Percentiles rank a stretch among this genome's conserved stretches.
Conservation (phyloP, 1,140 invertebrate genomes). For the Neodiprion lecontei region DNA sequence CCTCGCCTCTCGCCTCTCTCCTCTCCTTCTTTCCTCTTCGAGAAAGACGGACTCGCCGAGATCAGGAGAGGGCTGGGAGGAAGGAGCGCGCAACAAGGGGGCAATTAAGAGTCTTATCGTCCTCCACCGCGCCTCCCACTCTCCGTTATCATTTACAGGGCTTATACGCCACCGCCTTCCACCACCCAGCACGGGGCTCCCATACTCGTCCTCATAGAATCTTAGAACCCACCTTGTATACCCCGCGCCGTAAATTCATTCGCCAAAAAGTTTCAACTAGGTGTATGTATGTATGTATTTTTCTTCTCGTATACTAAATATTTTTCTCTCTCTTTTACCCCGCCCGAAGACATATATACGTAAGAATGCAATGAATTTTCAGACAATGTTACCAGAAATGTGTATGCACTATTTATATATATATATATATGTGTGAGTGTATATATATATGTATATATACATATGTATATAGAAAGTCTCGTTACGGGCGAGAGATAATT, state of each 20-base stretch:
- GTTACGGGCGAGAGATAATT: background rate
- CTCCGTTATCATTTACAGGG: slow-evolving; percentile 46
- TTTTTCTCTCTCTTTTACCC: no score
- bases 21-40: no score
- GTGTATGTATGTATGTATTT: background rate
- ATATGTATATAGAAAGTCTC: background rate
- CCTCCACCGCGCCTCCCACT: slow-evolving; percentile 34
- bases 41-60: no score
- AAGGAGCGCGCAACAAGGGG: slow-evolving; percentile 15
- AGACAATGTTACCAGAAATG: background rate
- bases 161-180: slow-evolving; percentile 38
- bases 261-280: background rate
- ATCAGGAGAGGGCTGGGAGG: no score
- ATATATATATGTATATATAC: background rate
- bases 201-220: no score
- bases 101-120: slow-evolving; percentile 42
- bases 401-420: background rate
- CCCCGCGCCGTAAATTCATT: background rate
- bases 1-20: no score
- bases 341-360: no score
- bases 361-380: background rate
- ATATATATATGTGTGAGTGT: background rate
- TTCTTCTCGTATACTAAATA: background rate
- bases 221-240: no score
- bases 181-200: no score